phyloP scores from a whole-genome alignment of 2,113 vertebrate genomes.

The Mesitornis unicolor region DNA sequence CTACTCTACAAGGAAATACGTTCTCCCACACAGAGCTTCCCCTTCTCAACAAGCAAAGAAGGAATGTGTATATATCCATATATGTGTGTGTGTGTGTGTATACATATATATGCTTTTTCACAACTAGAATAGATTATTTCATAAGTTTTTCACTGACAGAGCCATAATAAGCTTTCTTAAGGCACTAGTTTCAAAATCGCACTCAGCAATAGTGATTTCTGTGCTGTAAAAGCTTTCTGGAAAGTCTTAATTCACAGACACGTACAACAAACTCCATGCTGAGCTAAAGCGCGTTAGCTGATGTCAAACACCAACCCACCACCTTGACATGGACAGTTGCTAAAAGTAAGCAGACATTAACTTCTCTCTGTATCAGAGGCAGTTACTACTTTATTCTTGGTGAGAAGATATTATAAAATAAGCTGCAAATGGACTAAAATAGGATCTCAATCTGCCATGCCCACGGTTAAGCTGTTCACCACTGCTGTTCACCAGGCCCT shows the following conservation, averaged over 20 bases:
- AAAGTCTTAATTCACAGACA: neutral
- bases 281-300: neutral
- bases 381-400: neutral
- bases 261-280: neutral
- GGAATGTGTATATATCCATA: too few species aligned
- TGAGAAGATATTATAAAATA: neutral
- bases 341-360: neutral
- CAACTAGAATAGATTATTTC: neutral
- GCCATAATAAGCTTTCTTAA: neutral
- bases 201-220: neutral
- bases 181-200: neutral
- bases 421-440: neutral
- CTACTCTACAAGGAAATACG: neutral
- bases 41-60: neutral
- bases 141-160: neutral
- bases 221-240: neutral
- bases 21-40: neutral
- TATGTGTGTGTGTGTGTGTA: too few species aligned
- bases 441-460: neutral
- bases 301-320: neutral
- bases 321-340: neutral
- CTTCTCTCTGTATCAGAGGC: accelerated
- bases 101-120: neutral
- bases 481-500: neutral
- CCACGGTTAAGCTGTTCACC: neutral